Evolutionary conservation across 2,113 vertebrate species (phyloP), one percentile per base, ranked within the genome.

Genomic region (Brachionichthys hirsutus): DNA sequence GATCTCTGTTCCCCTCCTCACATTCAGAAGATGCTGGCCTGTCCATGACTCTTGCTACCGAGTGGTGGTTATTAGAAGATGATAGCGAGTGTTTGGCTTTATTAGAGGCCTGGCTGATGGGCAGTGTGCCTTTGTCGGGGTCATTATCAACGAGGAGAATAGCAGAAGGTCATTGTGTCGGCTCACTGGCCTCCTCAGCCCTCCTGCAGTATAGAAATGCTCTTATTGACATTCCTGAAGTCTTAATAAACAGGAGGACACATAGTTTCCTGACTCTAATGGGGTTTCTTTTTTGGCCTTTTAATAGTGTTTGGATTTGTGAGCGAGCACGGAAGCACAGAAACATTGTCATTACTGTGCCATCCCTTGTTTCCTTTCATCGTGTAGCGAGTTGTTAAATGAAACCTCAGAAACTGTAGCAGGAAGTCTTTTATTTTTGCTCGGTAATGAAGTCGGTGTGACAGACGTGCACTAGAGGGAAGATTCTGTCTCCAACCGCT

Each of bases 211-310:
- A 80, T 78, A 85, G 78, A 85, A 76, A 77, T 56, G 69, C 75
- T 83, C 69, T 62, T 90, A 89, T 90, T 85, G 88, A 88, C 88
- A 86, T 89, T 88, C 83, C 72, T 57, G 57, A 78, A 87, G 84
- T 83, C 80, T 82, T 87, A 85, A 89, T 87, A 88, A 90, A 90
- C 83, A 82, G 85, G 78, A 80, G 45, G 70, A 86, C 76, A 80
- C 82, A 87, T 85, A 85, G 63, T 86, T 88, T 77, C 58, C 67
- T 24, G 72, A 85, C 77, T 86, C 68, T 63, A 70, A 50, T 63
- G 64, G 61, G 44, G 15, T 73, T 74, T 60, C 70, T 84, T 86
- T 86, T 82, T 84, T 61, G 70, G n/a, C 36, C 69, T 62, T 83
- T 88, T 81, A 82, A 73, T 75, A 64, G 22, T 78, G 55, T 76